Evolutionary conservation across 2,888 invertebrate genomes (phyloP).

Genomic region (Pinctada fucata): DNA sequence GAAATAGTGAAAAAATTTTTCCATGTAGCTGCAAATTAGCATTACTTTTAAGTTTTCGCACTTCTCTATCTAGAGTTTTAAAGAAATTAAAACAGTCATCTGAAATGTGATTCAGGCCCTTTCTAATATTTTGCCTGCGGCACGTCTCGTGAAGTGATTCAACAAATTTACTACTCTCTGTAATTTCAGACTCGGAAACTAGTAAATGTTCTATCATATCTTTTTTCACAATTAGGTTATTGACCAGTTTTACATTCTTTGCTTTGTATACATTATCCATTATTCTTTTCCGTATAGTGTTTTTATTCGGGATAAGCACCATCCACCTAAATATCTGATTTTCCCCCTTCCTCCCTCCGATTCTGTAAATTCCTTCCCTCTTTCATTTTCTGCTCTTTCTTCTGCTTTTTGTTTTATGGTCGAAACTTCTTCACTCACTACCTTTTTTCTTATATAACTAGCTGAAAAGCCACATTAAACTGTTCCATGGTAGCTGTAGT

Average conservation of each 20-base stretch:
- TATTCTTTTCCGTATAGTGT: constrained; percentile 8
- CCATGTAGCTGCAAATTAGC: constrained; percentile 21
- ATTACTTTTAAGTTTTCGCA: constrained; percentile 15
- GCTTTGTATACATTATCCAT: constrained; percentile 14
- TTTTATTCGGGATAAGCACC: constrained; percentile 22
- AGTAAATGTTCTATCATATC: neutral
- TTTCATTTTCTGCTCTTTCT: neutral
- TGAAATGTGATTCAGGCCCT: constrained; percentile 17
- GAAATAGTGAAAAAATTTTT: neutral
- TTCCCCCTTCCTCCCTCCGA: constrained; percentile 26
- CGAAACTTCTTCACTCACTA: neutral
- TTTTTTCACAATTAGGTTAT: too few species aligned
- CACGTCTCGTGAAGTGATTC: constrained; percentile 21
- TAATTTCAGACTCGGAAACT: constrained; percentile 1
- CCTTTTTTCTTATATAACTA: constrained; percentile 2
- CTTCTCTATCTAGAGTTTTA: constrained; percentile 12
- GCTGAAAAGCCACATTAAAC: constrained; percentile 11
- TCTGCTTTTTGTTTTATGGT: constrained; percentile 10
- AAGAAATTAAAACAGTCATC: constrained; percentile 26
- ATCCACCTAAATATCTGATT: constrained; percentile 27
- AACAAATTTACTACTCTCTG: neutral
- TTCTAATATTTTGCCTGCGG: constrained; percentile 29
- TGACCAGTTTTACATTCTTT: neutral
- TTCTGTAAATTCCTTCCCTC: constrained; percentile 17
- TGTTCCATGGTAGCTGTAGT: constrained; percentile 3